Evolutionary conservation across 2,113 vertebrate species (phyloP).

Genomic region (Otus sunia): DNA sequence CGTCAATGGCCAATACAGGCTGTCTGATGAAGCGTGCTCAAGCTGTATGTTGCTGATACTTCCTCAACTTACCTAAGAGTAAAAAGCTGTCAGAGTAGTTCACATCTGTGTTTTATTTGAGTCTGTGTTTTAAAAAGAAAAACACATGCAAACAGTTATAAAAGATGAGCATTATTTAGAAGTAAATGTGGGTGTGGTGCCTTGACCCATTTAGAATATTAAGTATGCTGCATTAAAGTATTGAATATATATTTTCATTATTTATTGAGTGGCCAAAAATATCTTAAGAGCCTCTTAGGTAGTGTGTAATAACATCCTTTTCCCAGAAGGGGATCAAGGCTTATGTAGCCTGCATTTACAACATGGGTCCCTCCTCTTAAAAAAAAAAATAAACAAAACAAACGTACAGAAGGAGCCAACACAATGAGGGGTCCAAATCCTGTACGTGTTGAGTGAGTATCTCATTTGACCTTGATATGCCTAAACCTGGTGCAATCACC

Average conservation of each 20-base stretch:
- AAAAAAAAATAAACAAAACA: not conserved
- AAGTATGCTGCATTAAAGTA: not conserved
- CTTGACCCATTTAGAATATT: not conserved
- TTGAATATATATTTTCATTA: not conserved
- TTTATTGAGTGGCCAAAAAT: not conserved
- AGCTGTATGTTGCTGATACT: not conserved
- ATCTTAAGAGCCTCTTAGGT: not conserved
- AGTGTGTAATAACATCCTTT: not conserved
- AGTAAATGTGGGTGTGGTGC: not conserved
- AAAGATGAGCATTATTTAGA: not conserved
- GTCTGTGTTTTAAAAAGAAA: not conserved
- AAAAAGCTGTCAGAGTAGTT: not conserved
- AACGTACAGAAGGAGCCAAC: not conserved
- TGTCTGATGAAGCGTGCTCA: not conserved
- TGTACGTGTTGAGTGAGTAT: not conserved
- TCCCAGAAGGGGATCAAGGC: not conserved
- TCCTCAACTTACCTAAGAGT: not conserved
- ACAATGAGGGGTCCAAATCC: not conserved
- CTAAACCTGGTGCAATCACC: not conserved
- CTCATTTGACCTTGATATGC: not conserved
- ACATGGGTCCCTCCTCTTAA: not conserved
- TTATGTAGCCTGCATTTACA: not conserved
- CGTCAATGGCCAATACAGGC: not conserved
- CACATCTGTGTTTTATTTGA: not conserved
- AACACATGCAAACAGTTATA: not conserved